A percentile compares a stretch with the other conserved stretches of the same genome.
Conservation (phyloP, 2,113 vertebrate genomes). For the Lycaon pictus region DNA sequence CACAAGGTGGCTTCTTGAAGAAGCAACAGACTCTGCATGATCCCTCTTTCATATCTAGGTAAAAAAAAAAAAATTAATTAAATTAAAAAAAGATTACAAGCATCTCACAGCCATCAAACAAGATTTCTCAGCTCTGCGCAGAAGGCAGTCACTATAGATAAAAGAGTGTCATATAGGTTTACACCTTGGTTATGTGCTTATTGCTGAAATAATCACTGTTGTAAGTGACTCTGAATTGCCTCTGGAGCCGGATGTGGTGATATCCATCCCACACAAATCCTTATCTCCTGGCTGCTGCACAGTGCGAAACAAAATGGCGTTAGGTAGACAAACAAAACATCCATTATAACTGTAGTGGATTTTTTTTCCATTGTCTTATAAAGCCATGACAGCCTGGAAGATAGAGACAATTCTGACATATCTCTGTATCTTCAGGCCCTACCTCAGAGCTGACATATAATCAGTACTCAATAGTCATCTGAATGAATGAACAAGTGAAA, state of each 20-base stretch:
- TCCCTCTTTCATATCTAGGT: background rate
- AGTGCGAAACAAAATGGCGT: background rate
- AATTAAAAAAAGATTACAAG: background rate
- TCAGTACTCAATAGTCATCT: background rate
- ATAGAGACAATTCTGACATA: background rate
- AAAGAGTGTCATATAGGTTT: background rate
- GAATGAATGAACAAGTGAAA: conserved; percentile 40
- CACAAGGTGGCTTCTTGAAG: background rate
- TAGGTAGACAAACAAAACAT: background rate
- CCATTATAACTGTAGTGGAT: background rate
- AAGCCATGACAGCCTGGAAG: background rate
- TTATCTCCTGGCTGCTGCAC: background rate
- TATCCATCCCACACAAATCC: background rate
- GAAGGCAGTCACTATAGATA: background rate
- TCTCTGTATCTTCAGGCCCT: background rate
- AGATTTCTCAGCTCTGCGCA: background rate
- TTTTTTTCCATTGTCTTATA: background rate
- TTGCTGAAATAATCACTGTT: background rate
- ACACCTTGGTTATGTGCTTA: background rate
- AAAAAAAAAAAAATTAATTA: background rate
- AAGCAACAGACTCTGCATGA: background rate
- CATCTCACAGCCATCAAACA: background rate
- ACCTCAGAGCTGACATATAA: background rate
- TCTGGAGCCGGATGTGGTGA: background rate
- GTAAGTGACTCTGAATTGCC: conserved; percentile 4